Base-by-base conservation (phyloP, 2,888 invertebrate species). In the Mycogona germanica region DNA sequence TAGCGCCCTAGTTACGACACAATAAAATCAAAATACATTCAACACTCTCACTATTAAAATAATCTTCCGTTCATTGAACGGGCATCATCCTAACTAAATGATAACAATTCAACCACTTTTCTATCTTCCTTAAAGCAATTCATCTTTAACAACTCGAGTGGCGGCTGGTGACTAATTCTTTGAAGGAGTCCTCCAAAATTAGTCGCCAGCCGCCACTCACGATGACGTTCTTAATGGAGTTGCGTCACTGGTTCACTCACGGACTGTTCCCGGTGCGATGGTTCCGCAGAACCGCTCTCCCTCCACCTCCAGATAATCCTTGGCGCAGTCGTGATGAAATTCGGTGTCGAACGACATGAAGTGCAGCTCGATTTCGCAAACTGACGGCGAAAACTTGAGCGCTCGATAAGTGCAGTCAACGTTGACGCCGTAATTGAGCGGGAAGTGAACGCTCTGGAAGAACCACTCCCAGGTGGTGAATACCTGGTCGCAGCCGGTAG, bases 271-370 rank as follows among this genome's bases (percentile, higher is more conserved):
- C 7, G 60, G 56, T 1, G 55, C 47, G 26, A 63, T 51, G 25
- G 54, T 55, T 9, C 60, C 60, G 25, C 60, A 60, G 19, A 60
- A 47, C 19, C 58, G 53, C 17, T 60, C 58, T 28, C 59, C 60
- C 19, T 60, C 58, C 23, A 58, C 26, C n/a, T 54, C 53, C 51
- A 60, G 40, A 47, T 56, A 59, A n/a, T 60, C 60, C 25, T 54
- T 55, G 14, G 50, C 45, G 35, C 57, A 57, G 30, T 55, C 54
- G 6, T 55, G 55, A 7, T 58, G 53, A 21, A 55, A 53, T n/a
- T 60, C 59, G 2, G 60, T 53, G 44, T 62, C 60, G 51, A 62
- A 62, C 42, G 61, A 60, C 25, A 59, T 58, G 23, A 62, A 62
- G 30, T 60, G 57, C 29, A 62, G 42, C 30, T 62, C 59, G 12